These are phyloP conservation scores for Cantharis nigra DNA, from an alignment of 2,888 invertebrate genomes.

Conservation along the genomic window DNA sequence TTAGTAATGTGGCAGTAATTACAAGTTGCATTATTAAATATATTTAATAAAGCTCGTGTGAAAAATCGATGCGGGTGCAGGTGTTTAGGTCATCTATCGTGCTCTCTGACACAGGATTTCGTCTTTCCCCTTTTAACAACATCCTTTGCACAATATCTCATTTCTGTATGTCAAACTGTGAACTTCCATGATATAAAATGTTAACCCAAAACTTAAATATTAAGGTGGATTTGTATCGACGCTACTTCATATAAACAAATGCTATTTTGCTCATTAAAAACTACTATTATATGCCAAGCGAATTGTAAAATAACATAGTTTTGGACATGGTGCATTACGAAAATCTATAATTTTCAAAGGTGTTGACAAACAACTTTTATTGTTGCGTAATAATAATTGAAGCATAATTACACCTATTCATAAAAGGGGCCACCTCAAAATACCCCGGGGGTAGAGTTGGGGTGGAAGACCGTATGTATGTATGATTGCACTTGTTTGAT, in stretches of 20 bases:
- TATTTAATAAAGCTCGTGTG: conserved; percentile 42
- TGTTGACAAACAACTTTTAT: conserved; percentile 42
- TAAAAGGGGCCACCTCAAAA: conserved; percentile 21
- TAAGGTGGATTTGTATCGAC: not conserved
- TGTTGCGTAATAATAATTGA: conserved; percentile 39
- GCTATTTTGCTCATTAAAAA: not conserved
- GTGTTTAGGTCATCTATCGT: conserved; percentile 53
- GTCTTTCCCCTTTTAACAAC: conserved; percentile 39
- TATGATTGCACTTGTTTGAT: conserved; percentile 25
- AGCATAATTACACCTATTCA: conserved; percentile 36
- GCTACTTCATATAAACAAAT: not conserved
- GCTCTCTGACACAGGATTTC: conserved; percentile 51
- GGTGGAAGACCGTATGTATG: conserved; percentile 22
- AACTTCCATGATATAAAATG: conserved; percentile 23
- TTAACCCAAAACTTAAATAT: conserved; percentile 10
- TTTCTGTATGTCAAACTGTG: conserved; percentile 31
- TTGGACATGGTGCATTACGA: conserved; percentile 1
- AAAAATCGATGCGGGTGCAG: conserved; percentile 51
- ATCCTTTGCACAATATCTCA: conserved; percentile 42
- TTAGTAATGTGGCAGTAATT: not conserved
- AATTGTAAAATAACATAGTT: not conserved
- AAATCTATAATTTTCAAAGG: conserved; percentile 31
- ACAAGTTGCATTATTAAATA: conserved; percentile 14
- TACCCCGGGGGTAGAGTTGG: conserved; percentile 11
- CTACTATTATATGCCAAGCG: not conserved